Conservation (phyloP, 2,888 invertebrate species). For the Caenorhabditis becei region DNA sequence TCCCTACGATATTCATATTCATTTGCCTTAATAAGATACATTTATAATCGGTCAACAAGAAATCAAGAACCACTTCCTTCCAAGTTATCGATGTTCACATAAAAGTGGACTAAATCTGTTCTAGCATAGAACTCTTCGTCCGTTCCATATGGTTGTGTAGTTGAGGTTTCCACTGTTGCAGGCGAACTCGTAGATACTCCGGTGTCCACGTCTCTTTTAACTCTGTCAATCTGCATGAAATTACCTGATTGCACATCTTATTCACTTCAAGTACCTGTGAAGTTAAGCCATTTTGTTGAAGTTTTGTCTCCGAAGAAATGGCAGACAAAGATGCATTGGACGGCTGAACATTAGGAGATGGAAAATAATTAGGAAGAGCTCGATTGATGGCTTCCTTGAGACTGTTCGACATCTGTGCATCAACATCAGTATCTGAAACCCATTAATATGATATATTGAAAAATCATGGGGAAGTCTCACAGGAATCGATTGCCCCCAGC, state of each 20-base stretch:
- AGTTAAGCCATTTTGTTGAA: too few species aligned
- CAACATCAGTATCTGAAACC: slow-evolving; percentile 48
- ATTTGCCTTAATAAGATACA: too few species aligned
- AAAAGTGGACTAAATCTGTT: slow-evolving; percentile 61
- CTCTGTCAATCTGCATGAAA: slow-evolving; percentile 10
- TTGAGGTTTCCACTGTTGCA: slow-evolving; percentile 2
- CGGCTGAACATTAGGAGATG: too few species aligned
- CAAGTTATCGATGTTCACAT: slow-evolving; percentile 48
- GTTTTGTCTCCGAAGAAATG: too few species aligned
- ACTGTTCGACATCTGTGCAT: slow-evolving; percentile 47
- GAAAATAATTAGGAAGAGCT: slow-evolving; percentile 45
- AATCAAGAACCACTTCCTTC: slow-evolving; percentile 36
- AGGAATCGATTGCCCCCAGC: slow-evolving; percentile 30
- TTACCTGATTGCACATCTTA: too few species aligned
- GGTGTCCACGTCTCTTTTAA: slow-evolving; percentile 18
- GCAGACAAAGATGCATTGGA: too few species aligned
- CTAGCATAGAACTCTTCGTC: slow-evolving; percentile 63
- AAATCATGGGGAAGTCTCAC: slow-evolving; percentile 8
- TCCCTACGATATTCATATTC: too few species aligned
- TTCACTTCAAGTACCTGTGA: too few species aligned
- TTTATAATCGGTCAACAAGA: background rate
- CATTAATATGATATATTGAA: background rate
- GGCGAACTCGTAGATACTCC: background rate
- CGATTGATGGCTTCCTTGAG: slow-evolving; percentile 53
- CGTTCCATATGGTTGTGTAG: slow-evolving; percentile 63